Conservation (phyloP, 1,140 invertebrate genomes). For the Amyelois transitella region DNA sequence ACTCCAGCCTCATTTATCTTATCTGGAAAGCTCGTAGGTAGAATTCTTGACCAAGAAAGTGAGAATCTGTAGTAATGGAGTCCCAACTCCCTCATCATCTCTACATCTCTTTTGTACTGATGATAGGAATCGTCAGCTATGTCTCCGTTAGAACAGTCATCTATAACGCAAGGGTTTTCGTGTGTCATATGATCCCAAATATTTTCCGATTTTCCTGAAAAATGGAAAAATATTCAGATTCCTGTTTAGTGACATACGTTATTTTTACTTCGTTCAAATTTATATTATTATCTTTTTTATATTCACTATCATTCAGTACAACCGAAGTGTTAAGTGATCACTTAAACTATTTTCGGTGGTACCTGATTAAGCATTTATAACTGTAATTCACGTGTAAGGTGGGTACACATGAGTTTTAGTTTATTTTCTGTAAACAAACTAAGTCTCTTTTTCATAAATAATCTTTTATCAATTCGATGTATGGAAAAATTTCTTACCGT, state of each 20-base stretch:
- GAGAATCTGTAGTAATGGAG: slow-evolving; percentile 1
- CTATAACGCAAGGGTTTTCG: background rate
- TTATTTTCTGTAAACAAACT: too few relatives aligned
- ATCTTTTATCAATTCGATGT: too few relatives aligned
- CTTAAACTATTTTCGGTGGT: too few relatives aligned
- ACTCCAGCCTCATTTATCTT: slow-evolving; percentile 3
- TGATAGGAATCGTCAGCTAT: slow-evolving; percentile 2
- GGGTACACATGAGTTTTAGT: too few relatives aligned
- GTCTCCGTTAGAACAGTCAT: background rate
- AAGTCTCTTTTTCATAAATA: too few relatives aligned
- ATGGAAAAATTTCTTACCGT: background rate
- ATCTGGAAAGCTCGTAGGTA: background rate
- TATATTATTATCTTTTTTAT: background rate
- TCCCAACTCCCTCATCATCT: slow-evolving; percentile 2
- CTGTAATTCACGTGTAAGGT: too few relatives aligned
- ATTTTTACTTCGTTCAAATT: background rate
- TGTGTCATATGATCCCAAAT: background rate
- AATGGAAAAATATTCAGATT: background rate
- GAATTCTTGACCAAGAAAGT: background rate
- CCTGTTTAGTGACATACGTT: background rate
- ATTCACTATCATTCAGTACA: too few relatives aligned
- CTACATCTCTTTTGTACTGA: slow-evolving; percentile 1
- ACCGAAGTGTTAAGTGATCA: too few relatives aligned
- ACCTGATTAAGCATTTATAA: too few relatives aligned
- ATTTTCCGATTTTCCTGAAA: slow-evolving; percentile 2